Evolutionary conservation across 2,113 vertebrate species (phyloP).

Genomic region (Vombatus ursinus): DNA sequence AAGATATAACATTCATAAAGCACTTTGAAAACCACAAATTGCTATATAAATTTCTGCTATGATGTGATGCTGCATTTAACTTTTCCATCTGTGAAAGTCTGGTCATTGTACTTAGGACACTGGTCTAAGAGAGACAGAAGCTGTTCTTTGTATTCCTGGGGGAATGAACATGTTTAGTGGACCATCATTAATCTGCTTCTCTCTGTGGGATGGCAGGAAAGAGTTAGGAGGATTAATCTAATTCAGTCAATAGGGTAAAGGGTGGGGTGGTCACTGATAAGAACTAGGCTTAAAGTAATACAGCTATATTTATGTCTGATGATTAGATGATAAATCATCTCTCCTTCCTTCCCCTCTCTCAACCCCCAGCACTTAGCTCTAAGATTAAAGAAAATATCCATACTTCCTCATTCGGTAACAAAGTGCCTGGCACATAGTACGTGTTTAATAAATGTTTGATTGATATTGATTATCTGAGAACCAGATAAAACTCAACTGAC

Average conservation of each 20-base stretch:
- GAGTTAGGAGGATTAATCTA: background rate
- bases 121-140: background rate
- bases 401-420: background rate
- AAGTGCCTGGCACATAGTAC: background rate
- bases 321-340: background rate
- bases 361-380: background rate
- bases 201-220: background rate
- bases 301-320: background rate
- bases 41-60: background rate
- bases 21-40: background rate
- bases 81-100: background rate
- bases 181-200: background rate
- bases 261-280: background rate
- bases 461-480: background rate
- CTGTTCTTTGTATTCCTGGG: background rate
- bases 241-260: background rate
- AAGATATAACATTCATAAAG: background rate
- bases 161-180: background rate
- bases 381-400: background rate
- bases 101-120: background rate
- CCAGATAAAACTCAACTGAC: background rate
- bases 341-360: background rate
- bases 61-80: background rate
- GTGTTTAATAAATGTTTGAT: background rate
- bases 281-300: background rate